These are phyloP conservation scores for Mugil cephalus DNA, from an alignment of 2,113 vertebrate species.

Conservation along the genomic window DNA sequence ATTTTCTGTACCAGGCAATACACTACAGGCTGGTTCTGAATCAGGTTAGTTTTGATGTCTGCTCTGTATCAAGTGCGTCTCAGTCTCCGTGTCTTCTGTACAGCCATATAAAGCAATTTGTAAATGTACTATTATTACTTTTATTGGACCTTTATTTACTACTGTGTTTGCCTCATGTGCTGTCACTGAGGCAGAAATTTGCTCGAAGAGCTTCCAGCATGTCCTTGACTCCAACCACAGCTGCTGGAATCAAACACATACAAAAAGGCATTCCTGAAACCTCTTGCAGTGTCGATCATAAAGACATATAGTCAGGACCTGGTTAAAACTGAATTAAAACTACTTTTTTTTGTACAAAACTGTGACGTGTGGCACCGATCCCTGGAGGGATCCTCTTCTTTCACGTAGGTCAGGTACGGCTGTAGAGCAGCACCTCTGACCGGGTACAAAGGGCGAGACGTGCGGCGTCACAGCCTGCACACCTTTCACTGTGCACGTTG, in stretches of 20 bases:
- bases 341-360: slow-evolving; percentile 1
- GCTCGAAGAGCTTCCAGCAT: background rate
- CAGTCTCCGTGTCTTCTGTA: background rate
- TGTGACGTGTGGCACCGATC: slow-evolving; percentile 8
- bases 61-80: background rate
- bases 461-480: slow-evolving; percentile 8
- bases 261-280: slow-evolving; percentile 27
- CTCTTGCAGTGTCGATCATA: background rate
- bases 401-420: slow-evolving; percentile 15
- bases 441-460: background rate
- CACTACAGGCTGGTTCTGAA: background rate
- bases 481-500: slow-evolving; percentile 5
- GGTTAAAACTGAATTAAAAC: background rate
- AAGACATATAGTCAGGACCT: background rate
- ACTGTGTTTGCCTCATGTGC: too few relatives aligned
- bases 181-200: background rate
- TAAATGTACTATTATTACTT: background rate
- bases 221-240: slow-evolving; percentile 16
- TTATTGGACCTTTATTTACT: background rate
- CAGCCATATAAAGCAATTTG: background rate
- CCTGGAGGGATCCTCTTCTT: slow-evolving; percentile 1
- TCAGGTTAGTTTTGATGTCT: background rate
- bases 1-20: background rate
- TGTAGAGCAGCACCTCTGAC: slow-evolving; percentile 42
- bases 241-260: slow-evolving; percentile 11